Base-by-base conservation (phyloP, 2,113 vertebrate species). In the Melanotaenia duboulayi region DNA sequence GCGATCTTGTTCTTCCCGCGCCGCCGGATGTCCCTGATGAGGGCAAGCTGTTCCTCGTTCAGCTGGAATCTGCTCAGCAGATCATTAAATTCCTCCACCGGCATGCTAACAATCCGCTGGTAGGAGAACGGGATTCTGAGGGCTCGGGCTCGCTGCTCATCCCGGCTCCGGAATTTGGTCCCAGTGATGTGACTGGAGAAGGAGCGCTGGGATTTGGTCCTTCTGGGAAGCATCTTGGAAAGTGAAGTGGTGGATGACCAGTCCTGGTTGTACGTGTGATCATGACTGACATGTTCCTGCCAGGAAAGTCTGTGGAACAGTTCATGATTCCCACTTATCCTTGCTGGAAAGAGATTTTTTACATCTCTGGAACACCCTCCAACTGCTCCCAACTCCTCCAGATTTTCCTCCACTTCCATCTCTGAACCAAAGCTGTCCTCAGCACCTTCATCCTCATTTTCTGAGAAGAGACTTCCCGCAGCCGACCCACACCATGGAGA, bases 1-100 rank as follows among this genome's bases (percentile, higher is more conserved):
- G 98, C 98, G 89, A 99, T 96, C 90, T 99, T 99, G 93, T 99
- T 99, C 89, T 99, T 99, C 23, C 98, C 98, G 0, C 98, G 93
- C 39, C 98, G 91, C 1, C 98, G 89, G 69, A 99, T 99, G 90
- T 99, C 97, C 5, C 96, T 94, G 87, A 99, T 90, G 1, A 99
- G 95, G 63, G 90, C 88, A 0, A 98, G 95, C 91, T 99, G 98
- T 0, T 95, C 94, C 61, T 97, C 95, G 0, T 84, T 96, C 13
- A 99, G 94, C 51, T 94, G 94, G 88, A 95, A 92, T 62, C 94
- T 95, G 78, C 94, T 93, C 23, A 99, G 92, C 1, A 99, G 93
- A 75, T 96, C 94, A 10, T 98, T 99, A 85, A 99, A 99, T 81
- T 98, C 96, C 32, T 99, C 97, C 73, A 98, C 97, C 0, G 97